These are phyloP conservation scores for Diarsia brunnea DNA, from an alignment of 2,888 invertebrate species.

Conservation along the genomic window DNA sequence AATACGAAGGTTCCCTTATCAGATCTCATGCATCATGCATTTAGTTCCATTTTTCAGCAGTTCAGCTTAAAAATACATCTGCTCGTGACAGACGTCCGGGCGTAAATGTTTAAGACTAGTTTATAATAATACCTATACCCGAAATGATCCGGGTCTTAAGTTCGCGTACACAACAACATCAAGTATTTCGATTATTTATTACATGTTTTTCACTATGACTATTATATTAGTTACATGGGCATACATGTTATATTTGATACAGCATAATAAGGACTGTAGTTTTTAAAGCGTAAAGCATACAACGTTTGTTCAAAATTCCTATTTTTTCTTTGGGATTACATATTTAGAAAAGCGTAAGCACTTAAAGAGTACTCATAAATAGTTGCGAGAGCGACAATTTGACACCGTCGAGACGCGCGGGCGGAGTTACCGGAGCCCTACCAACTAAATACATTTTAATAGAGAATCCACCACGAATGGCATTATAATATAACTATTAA, in stretches of 20 bases:
- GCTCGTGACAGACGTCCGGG: constrained; percentile 70
- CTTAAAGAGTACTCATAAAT: constrained; percentile 52
- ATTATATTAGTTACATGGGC: constrained; percentile 80
- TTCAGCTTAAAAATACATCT: constrained; percentile 69
- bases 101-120: constrained; percentile 81
- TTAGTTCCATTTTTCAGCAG: constrained; percentile 61
- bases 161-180: constrained; percentile 82
- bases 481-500: constrained; percentile 26
- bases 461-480: constrained; percentile 8
- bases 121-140: constrained; percentile 82
- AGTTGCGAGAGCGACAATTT: constrained; percentile 62
- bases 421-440: constrained; percentile 9
- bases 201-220: constrained; percentile 76
- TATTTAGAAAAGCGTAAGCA: constrained; percentile 58
- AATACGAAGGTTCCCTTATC: constrained; percentile 62
- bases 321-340: constrained; percentile 80
- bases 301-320: constrained; percentile 88
- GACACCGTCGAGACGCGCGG: constrained; percentile 51
- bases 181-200: constrained; percentile 79
- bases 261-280: constrained; percentile 72
- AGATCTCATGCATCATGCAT: constrained; percentile 66
- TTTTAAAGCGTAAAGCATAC: constrained; percentile 76
- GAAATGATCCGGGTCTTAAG: constrained; percentile 76
- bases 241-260: constrained; percentile 73
- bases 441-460: constrained; percentile 41